Conservation (phyloP, 2,113 vertebrate species). For the Leptobrachium ailaonicum region DNA sequence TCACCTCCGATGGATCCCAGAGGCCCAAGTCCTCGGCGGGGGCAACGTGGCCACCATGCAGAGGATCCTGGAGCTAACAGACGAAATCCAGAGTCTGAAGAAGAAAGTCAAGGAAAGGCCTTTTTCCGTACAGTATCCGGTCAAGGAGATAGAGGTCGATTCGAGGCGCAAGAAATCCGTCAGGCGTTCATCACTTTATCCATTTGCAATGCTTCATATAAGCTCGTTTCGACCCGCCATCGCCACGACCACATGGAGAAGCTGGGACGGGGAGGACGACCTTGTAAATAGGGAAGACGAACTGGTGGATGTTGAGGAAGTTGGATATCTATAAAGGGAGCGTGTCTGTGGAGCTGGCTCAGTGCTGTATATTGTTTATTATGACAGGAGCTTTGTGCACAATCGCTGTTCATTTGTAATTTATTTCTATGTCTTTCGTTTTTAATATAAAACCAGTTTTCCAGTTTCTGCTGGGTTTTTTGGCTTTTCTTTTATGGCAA, state of each 20-base stretch:
- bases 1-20: conserved; percentile 85
- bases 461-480: no score
- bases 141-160: conserved; percentile 39
- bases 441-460: neutral
- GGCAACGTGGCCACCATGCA: conserved; percentile 69
- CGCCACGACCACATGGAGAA: conserved; percentile 76
- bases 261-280: conserved; percentile 74
- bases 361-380: neutral
- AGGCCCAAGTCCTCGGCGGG: conserved; percentile 79
- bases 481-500: no score
- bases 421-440: conserved; percentile 33
- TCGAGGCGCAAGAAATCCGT: conserved; percentile 60
- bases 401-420: conserved; percentile 14
- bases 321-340: conserved; percentile 38
- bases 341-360: neutral
- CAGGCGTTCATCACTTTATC: conserved; percentile 79
- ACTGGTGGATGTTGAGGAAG: conserved; percentile 66
- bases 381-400: neutral
- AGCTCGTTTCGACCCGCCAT: conserved; percentile 76
- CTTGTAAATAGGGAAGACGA: conserved; percentile 79
- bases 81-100: conserved; percentile 74
- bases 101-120: conserved; percentile 64
- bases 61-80: conserved; percentile 74
- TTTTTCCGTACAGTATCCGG: conserved; percentile 40
- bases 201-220: conserved; percentile 74